Base-by-base conservation (phyloP, 2,797 vertebrate species). In the Petrocephalus sullivani region DNA sequence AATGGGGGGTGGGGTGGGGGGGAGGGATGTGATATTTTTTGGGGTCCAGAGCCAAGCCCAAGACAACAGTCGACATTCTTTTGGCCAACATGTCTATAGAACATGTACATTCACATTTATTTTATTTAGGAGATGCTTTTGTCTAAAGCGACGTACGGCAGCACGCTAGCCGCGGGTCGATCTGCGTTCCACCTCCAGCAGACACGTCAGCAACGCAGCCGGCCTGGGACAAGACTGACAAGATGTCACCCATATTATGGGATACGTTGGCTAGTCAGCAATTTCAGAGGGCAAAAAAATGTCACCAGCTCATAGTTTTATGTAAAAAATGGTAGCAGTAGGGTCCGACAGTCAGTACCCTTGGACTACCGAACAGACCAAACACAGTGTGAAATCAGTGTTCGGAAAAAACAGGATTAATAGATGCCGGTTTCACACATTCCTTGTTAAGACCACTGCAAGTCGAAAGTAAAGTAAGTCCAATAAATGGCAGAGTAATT, bases 61-160 rank as follows among this genome's bases (percentile, higher is more conserved):
- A 91, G 88, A 82, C 85, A 90, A 90, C 88, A 87, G 90, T 23
- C 87, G 89, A 88, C 90, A 92, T 91, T 92, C 90, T 91, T 81
- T 88, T 87, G 86, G 91, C 83, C 89, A 91, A 91, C 87, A 90
- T 81, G 90, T 81, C 41, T n/a, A 8, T 16, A 14, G 37, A 46
- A 49, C 41, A 81, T 81, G 9, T 37, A 51, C 64, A 37, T 33
- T 33, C 14, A 16, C 28, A 16, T 71, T 71, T 37, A 71, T 33
- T 37, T 16, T 71, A 71, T 33, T 37, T 71, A 37, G 12, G 10
- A 10, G 12, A 5, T 10, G 4, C 28, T 71, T 67, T 37, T 71
- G 10, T 64, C 61, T 61, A 61, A 23, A 12, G 23, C 28, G 23
- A 33, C 23, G 10, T 14, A 14, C 23, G 10, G 61, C 23, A 67